A percentile compares a stretch with the other conserved stretches of the same genome.
Evolutionary conservation across 2,888 invertebrate genomes (phyloP).

Genomic region (Teleiodes luculella): DNA sequence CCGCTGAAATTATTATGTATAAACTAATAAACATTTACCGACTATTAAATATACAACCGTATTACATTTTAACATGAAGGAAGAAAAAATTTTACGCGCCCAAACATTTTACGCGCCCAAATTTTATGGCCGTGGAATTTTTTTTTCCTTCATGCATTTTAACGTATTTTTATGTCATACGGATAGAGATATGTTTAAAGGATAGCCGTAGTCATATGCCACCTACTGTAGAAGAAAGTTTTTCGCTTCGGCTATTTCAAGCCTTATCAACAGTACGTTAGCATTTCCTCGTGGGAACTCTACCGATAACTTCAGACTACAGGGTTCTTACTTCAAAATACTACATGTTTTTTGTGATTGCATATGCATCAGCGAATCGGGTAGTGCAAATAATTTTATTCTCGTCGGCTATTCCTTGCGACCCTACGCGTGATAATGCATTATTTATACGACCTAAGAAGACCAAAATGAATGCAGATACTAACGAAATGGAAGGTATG

Average conservation of each 20-base stretch:
- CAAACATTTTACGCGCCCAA: too few relatives aligned
- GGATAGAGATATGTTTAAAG: too few relatives aligned
- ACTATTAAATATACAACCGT: too few relatives aligned
- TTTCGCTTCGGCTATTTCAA: not conserved
- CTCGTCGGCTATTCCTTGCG: conserved; percentile 43
- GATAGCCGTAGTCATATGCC: too few relatives aligned
- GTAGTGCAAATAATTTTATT: conserved; percentile 61
- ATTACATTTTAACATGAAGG: too few relatives aligned
- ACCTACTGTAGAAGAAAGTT: too few relatives aligned
- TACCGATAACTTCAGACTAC: not conserved
- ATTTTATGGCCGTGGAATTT: too few relatives aligned
- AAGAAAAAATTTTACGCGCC: too few relatives aligned
- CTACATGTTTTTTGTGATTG: conserved; percentile 45
- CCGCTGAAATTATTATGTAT: too few relatives aligned
- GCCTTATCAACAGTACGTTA: not conserved
- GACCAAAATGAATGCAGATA: conserved; percentile 73
- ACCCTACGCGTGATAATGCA: conserved; percentile 74
- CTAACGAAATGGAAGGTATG: conserved; percentile 67
- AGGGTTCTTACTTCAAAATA: conserved; percentile 13
- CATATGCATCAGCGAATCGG: conserved; percentile 38
- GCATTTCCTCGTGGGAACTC: conserved; percentile 3
- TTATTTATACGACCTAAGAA: conserved; percentile 74
- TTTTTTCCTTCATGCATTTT: too few relatives aligned
- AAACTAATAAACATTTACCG: too few relatives aligned
- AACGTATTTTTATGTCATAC: too few relatives aligned